Percentiles rank a stretch among this genome's conserved stretches.
phyloP scores from a whole-genome alignment of 2,113 vertebrate genomes.

The Centropristis striata region DNA sequence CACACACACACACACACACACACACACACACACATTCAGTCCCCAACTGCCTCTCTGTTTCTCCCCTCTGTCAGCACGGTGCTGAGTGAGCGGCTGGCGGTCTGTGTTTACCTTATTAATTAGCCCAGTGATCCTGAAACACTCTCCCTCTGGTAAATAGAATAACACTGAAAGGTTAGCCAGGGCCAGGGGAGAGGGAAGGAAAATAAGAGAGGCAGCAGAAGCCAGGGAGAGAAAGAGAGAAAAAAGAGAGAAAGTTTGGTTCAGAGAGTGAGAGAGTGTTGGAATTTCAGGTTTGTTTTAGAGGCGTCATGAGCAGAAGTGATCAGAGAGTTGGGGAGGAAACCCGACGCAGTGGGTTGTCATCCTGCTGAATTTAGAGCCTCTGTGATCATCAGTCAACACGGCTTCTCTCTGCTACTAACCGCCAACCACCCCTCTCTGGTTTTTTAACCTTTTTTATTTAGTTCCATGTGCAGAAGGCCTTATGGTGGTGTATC shows the following conservation, averaged over 20 bases:
- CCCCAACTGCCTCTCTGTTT: constrained; percentile 39
- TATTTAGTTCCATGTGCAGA: neutral
- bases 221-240: constrained; percentile 4
- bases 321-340: constrained; percentile 38
- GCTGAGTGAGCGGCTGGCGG: constrained; percentile 64
- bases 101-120: constrained; percentile 81
- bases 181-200: constrained; percentile 27
- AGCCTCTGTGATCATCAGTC: constrained; percentile 61
- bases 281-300: constrained; percentile 37
- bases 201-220: constrained; percentile 31
- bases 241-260: neutral
- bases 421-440: neutral
- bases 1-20: no score
- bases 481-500: no score
- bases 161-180: constrained; percentile 73
- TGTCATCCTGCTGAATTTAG: constrained; percentile 55
- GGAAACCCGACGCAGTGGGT: constrained; percentile 39
- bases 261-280: neutral
- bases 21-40: constrained; percentile 7
- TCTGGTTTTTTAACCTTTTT: neutral
- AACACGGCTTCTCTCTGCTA: neutral
- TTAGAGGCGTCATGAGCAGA: constrained; percentile 10
- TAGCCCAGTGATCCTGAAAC: constrained; percentile 82
- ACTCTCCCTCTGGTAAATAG: constrained; percentile 70
- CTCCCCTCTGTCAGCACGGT: constrained; percentile 62